phyloP scores from a whole-genome alignment of 2,113 vertebrate genomes.

The Oryzias celebensis region DNA sequence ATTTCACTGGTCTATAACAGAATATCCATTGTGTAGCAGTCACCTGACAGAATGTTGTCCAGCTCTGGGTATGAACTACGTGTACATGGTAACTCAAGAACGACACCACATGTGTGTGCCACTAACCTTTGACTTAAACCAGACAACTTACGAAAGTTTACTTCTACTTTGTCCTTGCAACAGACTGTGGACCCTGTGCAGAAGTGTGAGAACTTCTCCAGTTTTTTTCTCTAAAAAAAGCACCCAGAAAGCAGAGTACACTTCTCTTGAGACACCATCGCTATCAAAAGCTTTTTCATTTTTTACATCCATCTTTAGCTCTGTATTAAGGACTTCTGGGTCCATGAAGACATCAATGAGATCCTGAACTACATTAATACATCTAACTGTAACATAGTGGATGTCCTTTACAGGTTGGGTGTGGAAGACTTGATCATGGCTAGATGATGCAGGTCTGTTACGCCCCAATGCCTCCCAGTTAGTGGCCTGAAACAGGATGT shows the following conservation, averaged over 20 bases:
- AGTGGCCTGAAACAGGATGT: too few species aligned
- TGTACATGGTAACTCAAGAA: too few species aligned
- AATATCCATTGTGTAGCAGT: too few species aligned
- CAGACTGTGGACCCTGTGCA: constrained; percentile 30
- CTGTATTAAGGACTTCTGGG: not conserved
- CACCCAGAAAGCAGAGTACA: not conserved
- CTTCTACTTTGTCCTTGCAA: not conserved
- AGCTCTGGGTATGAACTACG: too few species aligned
- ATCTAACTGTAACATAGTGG: not conserved
- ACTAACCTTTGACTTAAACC: too few species aligned
- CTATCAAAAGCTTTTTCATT: not conserved
- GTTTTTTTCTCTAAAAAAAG: not conserved
- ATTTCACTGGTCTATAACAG: too few species aligned
- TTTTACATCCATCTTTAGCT: not conserved
- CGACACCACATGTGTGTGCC: too few species aligned
- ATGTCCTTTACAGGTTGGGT: not conserved
- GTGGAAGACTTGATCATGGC: not conserved
- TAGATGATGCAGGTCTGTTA: not conserved
- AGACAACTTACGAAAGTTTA: too few species aligned
- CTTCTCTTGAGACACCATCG: not conserved
- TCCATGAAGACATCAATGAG: not conserved
- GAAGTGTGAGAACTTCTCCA: constrained; percentile 2
- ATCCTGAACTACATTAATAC: not conserved
- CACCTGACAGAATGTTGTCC: too few species aligned
- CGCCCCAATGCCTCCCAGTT: too few species aligned